phyloP scores from a whole-genome alignment of 2,888 invertebrate species.

The Spilarctia lutea region DNA sequence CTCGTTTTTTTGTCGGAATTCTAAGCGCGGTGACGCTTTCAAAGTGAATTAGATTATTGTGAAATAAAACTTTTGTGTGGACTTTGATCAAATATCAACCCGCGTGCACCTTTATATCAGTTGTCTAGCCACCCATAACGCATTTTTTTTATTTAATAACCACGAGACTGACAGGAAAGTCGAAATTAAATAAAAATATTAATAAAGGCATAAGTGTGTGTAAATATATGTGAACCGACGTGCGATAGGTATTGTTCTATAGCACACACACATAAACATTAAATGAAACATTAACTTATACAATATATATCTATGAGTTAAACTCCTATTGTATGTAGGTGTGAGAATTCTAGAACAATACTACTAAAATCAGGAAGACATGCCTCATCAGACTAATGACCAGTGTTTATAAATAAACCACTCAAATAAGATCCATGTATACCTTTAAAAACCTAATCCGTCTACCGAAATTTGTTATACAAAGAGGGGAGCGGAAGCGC shows the following conservation, averaged over 20 bases:
- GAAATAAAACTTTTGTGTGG: too few species aligned
- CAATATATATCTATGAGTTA: constrained; percentile 43
- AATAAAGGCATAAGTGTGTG: too few species aligned
- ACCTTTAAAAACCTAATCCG: constrained; percentile 3
- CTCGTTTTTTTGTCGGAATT: too few species aligned
- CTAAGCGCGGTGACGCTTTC: too few species aligned
- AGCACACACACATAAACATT: not conserved
- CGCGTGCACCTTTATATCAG: too few species aligned
- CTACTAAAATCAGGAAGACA: constrained; percentile 73
- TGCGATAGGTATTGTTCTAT: not conserved
- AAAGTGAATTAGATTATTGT: too few species aligned
- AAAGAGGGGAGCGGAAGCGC: constrained; percentile 6
- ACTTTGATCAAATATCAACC: too few species aligned
- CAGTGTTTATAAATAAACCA: constrained; percentile 58
- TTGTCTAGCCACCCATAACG: too few species aligned
- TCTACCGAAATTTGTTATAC: constrained; percentile 3
- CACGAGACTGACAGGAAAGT: too few species aligned
- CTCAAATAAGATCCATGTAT: constrained; percentile 35
- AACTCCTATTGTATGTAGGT: constrained; percentile 63
- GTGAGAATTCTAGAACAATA: constrained; percentile 78
- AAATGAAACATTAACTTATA: constrained; percentile 17
- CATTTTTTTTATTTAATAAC: too few species aligned
- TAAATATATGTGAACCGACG: not conserved
- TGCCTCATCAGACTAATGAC: constrained; percentile 79
- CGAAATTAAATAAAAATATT: too few species aligned